Conservation (phyloP, 2,113 vertebrate genomes). For the Hippopotamus amphibius region DNA sequence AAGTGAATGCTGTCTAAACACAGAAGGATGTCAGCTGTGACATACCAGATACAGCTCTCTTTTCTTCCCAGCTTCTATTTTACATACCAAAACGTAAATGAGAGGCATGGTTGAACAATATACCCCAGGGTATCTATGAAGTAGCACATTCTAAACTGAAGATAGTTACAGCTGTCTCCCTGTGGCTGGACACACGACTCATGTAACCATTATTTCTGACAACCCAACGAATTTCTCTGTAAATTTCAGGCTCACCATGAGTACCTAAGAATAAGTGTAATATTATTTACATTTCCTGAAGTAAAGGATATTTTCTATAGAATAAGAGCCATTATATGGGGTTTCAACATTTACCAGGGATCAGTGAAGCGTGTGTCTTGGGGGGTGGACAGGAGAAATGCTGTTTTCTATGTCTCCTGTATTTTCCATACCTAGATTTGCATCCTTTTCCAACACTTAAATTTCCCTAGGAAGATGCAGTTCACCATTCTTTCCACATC, state of each 20-base stretch:
- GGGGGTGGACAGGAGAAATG: accelerated
- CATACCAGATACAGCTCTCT: not conserved
- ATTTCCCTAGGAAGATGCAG: not conserved
- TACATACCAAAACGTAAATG: slow-evolving; percentile 17
- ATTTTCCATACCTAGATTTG: not conserved
- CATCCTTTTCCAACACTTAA: not conserved
- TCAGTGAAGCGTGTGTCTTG: not conserved
- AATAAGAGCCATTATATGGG: not conserved
- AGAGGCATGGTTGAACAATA: not conserved
- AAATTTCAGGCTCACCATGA: slow-evolving; percentile 45
- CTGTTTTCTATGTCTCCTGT: not conserved
- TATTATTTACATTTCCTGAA: not conserved
- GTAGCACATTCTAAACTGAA: slow-evolving; percentile 39
- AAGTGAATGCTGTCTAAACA: not conserved
- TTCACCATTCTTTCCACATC: not conserved
- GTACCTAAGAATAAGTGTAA: not conserved
- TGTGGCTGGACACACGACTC: slow-evolving; percentile 28
- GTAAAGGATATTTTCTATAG: not conserved
- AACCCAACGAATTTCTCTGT: not conserved
- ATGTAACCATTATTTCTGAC: slow-evolving; percentile 53
- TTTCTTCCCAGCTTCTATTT: slow-evolving; percentile 39
- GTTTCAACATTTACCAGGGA: not conserved
- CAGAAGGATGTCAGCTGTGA: not conserved
- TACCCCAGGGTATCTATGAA: slow-evolving; percentile 1
- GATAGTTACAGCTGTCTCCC: slow-evolving; percentile 41